Conservation (phyloP, 2,888 invertebrate species). For the Cryptus viduatorius region DNA sequence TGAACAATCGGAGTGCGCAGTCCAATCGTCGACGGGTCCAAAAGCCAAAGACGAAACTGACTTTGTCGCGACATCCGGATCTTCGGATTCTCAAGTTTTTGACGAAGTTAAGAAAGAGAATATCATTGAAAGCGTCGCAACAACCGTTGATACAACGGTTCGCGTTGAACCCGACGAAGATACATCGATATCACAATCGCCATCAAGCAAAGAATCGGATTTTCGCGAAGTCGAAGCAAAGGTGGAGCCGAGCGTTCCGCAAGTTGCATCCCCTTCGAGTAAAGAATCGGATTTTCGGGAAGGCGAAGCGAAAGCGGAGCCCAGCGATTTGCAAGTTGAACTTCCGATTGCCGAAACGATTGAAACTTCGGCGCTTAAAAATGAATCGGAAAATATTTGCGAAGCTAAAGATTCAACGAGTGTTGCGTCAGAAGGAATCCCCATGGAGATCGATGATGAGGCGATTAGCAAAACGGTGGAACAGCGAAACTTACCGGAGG, state of each 20-base stretch:
- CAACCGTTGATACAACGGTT: constrained; percentile 29
- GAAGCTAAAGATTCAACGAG: constrained; percentile 40
- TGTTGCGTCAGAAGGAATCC: not conserved
- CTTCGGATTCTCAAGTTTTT: constrained; percentile 11
- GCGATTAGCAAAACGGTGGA: constrained; percentile 9
- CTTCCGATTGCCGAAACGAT: constrained; percentile 5
- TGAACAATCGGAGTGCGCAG: constrained; percentile 21
- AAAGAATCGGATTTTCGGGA: constrained; percentile 6
- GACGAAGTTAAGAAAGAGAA: constrained; percentile 13
- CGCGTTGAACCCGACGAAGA: constrained; percentile 20
- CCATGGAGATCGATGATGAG: not conserved
- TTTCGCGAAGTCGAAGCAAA: not conserved
- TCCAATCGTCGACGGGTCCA: constrained; percentile 46
- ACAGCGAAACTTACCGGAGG: not conserved
- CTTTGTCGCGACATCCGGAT: not conserved
- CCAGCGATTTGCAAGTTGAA: not conserved
- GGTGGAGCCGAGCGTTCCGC: not conserved
- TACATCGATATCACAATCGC: not conserved
- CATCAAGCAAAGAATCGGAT: constrained; percentile 4
- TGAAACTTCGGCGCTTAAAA: not conserved
- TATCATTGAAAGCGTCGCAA: not conserved
- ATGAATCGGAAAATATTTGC: not conserved
- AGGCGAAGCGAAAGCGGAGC: not conserved
- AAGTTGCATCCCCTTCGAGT: not conserved
- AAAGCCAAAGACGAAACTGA: constrained; percentile 26